Evolutionary conservation across 2,888 invertebrate genomes (phyloP), one percentile per base, ranked within the genome.

Genomic region (Caenorhabditis sp.): DNA sequence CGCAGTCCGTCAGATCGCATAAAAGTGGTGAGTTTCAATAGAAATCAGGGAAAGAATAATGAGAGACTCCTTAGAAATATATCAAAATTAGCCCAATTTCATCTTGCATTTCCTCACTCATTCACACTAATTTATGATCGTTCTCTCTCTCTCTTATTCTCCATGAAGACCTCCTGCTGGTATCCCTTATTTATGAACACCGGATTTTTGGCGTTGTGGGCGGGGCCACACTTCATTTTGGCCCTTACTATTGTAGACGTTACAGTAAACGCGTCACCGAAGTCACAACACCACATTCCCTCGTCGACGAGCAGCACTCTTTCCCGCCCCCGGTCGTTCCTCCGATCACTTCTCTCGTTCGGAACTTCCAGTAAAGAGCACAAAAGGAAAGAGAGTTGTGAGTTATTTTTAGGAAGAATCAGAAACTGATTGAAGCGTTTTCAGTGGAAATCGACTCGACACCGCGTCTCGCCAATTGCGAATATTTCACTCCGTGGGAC

Each of bases 1-100:
- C 79, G 3, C 79, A 79, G 41, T 79, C 79, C 0, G 79, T 79
- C 8, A 53, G 79, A 56, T 70, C 73, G n/a, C 74, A 66, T 13
- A 66, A 79, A 65, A 75, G 66, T 48, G 65, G 79, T 75, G 45
- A 65, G 58, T 20, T 26, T 46, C 11, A 13, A 30, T 5, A 27
- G 48, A 6, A 8, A 6, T 24, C 26, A n/a, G 8, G 15, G 17
- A 1, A 20, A 13, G 3, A 2, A 20, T 17, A 11, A 15, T 13
- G 17, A 52, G 26, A n/a, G n/a, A n/a, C n/a, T n/a, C n/a, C n/a
- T n/a, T n/a, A 46, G 13, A 32, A 26, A 63, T 72, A 48, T 65
- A 73, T 73, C 65, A 73, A 73, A 73, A 73, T 73, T 73, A 73
- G 73, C 73, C 63, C 48, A 45, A 43, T 72, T 53, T n/a, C n/a